These are phyloP conservation scores for Patella depressa DNA, from an alignment of 2,888 invertebrate genomes.

Conservation along the genomic window DNA sequence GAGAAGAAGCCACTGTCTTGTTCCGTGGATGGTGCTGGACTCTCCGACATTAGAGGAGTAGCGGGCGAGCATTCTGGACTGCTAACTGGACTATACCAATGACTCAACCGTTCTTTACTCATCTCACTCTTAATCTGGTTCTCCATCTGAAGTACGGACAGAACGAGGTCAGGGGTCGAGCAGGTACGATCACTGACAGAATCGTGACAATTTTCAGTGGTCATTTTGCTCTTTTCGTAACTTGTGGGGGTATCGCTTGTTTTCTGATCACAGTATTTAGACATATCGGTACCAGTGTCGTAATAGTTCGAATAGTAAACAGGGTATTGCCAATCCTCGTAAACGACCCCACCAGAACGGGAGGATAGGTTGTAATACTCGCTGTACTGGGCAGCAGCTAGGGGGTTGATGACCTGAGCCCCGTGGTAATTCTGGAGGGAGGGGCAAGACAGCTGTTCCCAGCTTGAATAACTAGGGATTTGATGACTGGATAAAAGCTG, in stretches of 20 bases:
- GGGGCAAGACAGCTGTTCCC: conserved; percentile 2
- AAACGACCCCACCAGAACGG: neutral
- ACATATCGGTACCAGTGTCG: neutral
- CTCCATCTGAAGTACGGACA: conserved; percentile 19
- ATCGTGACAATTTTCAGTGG: neutral
- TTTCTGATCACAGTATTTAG: conserved; percentile 18
- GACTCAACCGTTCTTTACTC: neutral
- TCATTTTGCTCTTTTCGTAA: conserved; percentile 6
- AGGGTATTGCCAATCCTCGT: conserved; percentile 1
- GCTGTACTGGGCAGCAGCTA: conserved; percentile 8
- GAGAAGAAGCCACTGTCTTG: conserved; percentile 20
- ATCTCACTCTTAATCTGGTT: conserved; percentile 4
- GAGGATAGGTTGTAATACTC: neutral
- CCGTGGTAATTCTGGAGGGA: conserved; percentile 5
- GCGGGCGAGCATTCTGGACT: neutral
- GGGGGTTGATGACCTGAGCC: neutral
- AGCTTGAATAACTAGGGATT: neutral
- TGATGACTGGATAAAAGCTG: neutral
- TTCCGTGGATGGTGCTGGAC: conserved; percentile 12
- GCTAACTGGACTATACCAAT: conserved; percentile 6
- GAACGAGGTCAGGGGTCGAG: conserved; percentile 49
- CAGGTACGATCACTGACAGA: conserved; percentile 30
- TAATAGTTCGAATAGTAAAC: neutral
- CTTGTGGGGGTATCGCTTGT: conserved; percentile 24
- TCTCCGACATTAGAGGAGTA: neutral